Base-by-base conservation (phyloP, 2,113 vertebrate species). In the Genyomyrus donnyi region DNA sequence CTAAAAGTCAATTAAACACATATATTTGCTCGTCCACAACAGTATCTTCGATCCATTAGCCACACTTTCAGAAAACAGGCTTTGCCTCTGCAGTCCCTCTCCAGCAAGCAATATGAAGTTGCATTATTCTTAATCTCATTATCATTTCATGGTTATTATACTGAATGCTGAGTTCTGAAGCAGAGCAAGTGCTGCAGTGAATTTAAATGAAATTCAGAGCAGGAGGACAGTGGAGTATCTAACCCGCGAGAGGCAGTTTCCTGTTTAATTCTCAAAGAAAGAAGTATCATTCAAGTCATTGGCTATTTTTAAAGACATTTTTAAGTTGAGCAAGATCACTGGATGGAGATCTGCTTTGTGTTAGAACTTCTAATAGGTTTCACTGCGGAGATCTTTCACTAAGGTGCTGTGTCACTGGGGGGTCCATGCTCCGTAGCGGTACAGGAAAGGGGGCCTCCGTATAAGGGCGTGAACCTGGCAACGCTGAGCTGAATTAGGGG, bases 341-440 rank as follows among this genome's bases (percentile, higher is more conserved):
- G 87, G 48, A 31, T 80, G 35, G 87, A 42, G 24, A 77, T 58
- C 87, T 88, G 90, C 49, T 88, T 90, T 90, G 39, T 83, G 74
- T 88, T 90, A 88, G 11, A 13, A 27, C 11, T 48, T 84, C 31
- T 84, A 85, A 90, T 90, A 45, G 86, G 35, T 85, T 88, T 83
- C 90, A 88, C 87, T 85, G n/a, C 13, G n/a, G 24, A 62, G 50
- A 88, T 45, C 39, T 46, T 46, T 62, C 17, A 58, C 31, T 39
- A 35, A 88, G 49, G 86, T 46, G 24, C 24, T 15, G 21, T 21
- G 53, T 70, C 46, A 62, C 17, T 88, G 56, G 7, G 48, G 66
- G 21, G 2, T 11, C 21, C 27, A 45, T 56, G 24, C 31, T 52
- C 3, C 17, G n/a, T 88, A 50, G 5, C 19, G 49, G 31, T 45